These are phyloP conservation scores for Cryptocephalus moraei DNA, from an alignment of 2,888 invertebrate species.

Conservation along the genomic window DNA sequence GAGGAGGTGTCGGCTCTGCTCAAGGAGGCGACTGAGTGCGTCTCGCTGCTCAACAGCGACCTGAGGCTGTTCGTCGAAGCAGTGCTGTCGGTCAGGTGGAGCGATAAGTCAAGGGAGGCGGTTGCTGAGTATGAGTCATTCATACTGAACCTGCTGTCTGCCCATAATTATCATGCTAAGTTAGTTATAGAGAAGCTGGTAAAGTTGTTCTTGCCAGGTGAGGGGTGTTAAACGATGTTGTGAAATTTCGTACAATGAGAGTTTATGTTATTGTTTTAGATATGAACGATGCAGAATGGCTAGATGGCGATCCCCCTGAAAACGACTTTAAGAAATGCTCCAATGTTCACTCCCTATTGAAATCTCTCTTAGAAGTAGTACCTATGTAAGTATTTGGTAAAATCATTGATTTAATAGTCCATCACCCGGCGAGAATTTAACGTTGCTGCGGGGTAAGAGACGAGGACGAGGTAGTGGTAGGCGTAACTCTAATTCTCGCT, in stretches of 20 bases:
- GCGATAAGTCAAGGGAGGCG: slow-evolving; percentile 39
- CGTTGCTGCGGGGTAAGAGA: no score
- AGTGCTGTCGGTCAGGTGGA: slow-evolving; percentile 50
- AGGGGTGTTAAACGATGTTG: slow-evolving; percentile 6
- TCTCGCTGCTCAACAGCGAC: slow-evolving; percentile 46
- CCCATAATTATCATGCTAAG: slow-evolving; percentile 55
- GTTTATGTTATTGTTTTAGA: slow-evolving; percentile 22
- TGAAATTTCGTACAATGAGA: neutral
- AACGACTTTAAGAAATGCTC: slow-evolving; percentile 47
- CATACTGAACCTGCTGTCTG: slow-evolving; percentile 55
- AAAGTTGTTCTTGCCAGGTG: slow-evolving; percentile 49
- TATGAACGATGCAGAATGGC: slow-evolving; percentile 46
- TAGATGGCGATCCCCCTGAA: slow-evolving; percentile 47
- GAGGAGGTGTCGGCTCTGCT: slow-evolving; percentile 46
- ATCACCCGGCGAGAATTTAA: no score
- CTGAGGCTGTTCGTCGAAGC: slow-evolving; percentile 50
- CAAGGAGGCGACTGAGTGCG: slow-evolving; percentile 45
- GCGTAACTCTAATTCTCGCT: no score
- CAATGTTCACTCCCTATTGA: slow-evolving; percentile 48
- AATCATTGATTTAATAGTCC: neutral
- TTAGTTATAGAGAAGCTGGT: slow-evolving; percentile 51
- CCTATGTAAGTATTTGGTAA: slow-evolving; percentile 45
- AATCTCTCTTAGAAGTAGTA: slow-evolving; percentile 39
- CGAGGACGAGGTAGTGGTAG: no score
- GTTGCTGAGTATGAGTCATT: slow-evolving; percentile 51